phyloP scores from a whole-genome alignment of 2,888 invertebrate species.

The Formica aserva region DNA sequence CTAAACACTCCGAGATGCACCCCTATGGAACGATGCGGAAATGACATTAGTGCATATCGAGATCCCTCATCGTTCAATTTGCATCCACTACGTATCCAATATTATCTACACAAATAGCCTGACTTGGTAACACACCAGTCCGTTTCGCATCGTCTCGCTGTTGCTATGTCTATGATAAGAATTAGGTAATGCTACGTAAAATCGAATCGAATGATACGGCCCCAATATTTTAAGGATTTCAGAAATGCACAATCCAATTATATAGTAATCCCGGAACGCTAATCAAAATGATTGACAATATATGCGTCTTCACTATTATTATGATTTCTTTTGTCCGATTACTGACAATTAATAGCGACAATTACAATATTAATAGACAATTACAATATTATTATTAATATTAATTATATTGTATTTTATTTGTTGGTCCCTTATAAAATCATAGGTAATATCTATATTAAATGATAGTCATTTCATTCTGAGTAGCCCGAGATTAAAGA shows the following conservation, averaged over 20 bases:
- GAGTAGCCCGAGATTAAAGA: not conserved
- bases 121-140: not conserved
- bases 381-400: too few relatives aligned
- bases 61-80: not conserved
- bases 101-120: not conserved
- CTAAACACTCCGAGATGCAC: slow-evolving; percentile 66
- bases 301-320: not conserved
- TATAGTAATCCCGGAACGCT: slow-evolving; percentile 9
- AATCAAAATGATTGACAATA: not conserved
- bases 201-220: slow-evolving; percentile 69
- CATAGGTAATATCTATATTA: not conserved
- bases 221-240: slow-evolving; percentile 57
- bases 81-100: not conserved
- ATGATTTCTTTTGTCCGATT: not conserved
- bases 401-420: not conserved
- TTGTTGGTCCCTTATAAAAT: not conserved
- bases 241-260: slow-evolving; percentile 27
- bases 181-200: slow-evolving; percentile 71
- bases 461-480: not conserved
- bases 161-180: slow-evolving; percentile 61
- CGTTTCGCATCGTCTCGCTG: slow-evolving; percentile 52
- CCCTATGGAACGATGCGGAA: slow-evolving; percentile 57
- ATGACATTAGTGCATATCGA: slow-evolving; percentile 5
- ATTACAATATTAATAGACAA: too few relatives aligned
- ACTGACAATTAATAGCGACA: not conserved